phyloP scores from a whole-genome alignment of 2,888 invertebrate species.

The Sthenelais limicola region DNA sequence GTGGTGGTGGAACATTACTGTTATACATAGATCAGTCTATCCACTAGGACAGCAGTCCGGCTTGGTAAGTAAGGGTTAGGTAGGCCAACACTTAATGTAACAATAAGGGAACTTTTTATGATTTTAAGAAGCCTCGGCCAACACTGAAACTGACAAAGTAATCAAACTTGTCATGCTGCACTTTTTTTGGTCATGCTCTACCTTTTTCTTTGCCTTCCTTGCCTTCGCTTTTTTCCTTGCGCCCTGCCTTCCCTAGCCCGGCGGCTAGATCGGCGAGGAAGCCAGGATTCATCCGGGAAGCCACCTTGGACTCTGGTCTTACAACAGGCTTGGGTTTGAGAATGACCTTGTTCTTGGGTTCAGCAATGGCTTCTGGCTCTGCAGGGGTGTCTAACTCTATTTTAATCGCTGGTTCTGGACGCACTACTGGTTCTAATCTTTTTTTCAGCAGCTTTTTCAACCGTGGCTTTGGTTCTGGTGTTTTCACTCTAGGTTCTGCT shows the following conservation, averaged over 20 bases:
- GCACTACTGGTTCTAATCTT: conserved; percentile 11
- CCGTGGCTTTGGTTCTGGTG: too few species aligned
- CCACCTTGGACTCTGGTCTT: conserved; percentile 17
- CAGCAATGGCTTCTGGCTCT: background rate
- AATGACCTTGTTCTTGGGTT: background rate
- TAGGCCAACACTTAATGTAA: too few species aligned
- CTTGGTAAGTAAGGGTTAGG: too few species aligned
- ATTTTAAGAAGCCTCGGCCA: too few species aligned
- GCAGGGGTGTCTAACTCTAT: too few species aligned
- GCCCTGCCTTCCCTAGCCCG: conserved; percentile 1
- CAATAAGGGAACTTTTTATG: too few species aligned
- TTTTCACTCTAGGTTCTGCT: background rate
- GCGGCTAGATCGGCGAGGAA: conserved; percentile 23
- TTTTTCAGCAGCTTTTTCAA: conserved; percentile 2
- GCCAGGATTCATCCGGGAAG: conserved; percentile 29
- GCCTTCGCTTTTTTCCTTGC: background rate
- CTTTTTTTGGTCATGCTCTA: conserved; percentile 30
- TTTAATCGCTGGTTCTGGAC: too few species aligned
- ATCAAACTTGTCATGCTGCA: too few species aligned
- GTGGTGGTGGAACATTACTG: too few species aligned
- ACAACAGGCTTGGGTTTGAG: conserved; percentile 10
- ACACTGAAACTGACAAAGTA: too few species aligned
- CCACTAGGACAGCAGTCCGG: too few species aligned
- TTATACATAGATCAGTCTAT: too few species aligned
- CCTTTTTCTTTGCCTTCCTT: background rate